Percentiles rank a stretch among this genome's conserved stretches.
Conservation (phyloP, 92 coral and sea anemone species). For the Ricordea florida region DNA sequence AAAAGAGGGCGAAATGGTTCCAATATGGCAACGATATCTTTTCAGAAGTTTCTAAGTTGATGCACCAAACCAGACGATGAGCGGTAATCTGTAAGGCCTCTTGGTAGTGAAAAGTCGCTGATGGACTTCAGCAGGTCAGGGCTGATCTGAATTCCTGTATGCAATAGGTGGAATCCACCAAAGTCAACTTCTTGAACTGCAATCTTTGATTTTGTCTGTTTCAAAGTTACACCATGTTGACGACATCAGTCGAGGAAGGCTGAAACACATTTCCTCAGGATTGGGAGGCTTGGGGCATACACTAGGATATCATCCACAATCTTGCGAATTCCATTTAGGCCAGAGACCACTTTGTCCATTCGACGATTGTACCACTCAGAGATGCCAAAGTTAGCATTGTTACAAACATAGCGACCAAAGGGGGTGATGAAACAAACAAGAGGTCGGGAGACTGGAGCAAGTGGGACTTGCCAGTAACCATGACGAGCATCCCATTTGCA, state of each 20-base stretch:
- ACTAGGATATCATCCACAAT: too few relatives aligned
- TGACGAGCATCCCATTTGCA: conserved; percentile 7
- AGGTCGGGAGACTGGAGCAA: conserved; percentile 11
- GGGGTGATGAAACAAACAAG: conserved; percentile 7
- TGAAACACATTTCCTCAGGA: too few relatives aligned
- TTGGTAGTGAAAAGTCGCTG: conserved; percentile 17
- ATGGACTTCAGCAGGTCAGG: conserved; percentile 26
- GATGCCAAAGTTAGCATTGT: too few relatives aligned
- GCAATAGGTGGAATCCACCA: conserved; percentile 1
- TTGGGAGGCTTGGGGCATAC: too few relatives aligned
- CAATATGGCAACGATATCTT: conserved; percentile 15
- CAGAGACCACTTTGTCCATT: too few relatives aligned
- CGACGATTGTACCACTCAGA: too few relatives aligned
- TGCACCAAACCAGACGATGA: conserved; percentile 32
- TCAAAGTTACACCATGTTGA: background rate
- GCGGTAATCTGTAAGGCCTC: too few relatives aligned
- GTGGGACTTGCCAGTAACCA: conserved; percentile 23
- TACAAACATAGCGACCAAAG: conserved; percentile 17
- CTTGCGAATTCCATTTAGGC: too few relatives aligned
- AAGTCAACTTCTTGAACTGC: conserved; percentile 23
- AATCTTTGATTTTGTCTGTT: background rate
- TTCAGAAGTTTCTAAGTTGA: conserved; percentile 16
- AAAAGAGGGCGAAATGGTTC: conserved; percentile 22
- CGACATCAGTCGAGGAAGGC: background rate
- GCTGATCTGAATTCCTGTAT: conserved; percentile 5